Conservation (phyloP, 2,888 invertebrate species). For the Metacarcinus magister region DNA sequence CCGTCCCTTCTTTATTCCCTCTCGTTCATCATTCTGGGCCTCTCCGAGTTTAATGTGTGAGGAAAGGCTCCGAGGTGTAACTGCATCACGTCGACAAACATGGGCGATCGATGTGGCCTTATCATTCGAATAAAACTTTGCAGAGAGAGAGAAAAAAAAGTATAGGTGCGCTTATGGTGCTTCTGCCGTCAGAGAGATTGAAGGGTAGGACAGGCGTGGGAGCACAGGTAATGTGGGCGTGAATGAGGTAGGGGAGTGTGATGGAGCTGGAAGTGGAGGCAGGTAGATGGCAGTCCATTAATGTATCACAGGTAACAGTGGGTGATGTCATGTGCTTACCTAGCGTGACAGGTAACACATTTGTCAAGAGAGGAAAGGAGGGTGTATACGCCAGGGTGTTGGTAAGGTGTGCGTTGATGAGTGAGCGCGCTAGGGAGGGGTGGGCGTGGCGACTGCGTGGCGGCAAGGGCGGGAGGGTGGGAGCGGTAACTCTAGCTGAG, state of each 20-base stretch:
- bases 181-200: neutral
- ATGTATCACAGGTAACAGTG: neutral
- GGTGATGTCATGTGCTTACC: no score
- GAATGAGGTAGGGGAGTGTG: neutral
- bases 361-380: neutral
- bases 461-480: neutral
- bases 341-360: neutral
- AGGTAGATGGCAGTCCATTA: neutral
- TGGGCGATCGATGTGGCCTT: neutral
- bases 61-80: neutral
- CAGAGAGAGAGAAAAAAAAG: neutral
- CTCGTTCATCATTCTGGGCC: neutral
- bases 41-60: neutral
- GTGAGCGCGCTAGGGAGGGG: neutral
- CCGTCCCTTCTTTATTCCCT: constrained; percentile 17
- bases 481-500: constrained; percentile 28
- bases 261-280: neutral
- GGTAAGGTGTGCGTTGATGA: neutral
- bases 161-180: neutral
- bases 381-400: neutral
- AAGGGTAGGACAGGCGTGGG: neutral
- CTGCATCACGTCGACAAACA: constrained; percentile 16
- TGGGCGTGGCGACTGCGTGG: constrained; percentile 27
- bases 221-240: neutral
- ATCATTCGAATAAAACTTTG: neutral